These are phyloP conservation scores for Hemicentrotus pulcherrimus DNA, from an alignment of 35 echinoderm and acorn worm genomes.

Conservation along the genomic window DNA sequence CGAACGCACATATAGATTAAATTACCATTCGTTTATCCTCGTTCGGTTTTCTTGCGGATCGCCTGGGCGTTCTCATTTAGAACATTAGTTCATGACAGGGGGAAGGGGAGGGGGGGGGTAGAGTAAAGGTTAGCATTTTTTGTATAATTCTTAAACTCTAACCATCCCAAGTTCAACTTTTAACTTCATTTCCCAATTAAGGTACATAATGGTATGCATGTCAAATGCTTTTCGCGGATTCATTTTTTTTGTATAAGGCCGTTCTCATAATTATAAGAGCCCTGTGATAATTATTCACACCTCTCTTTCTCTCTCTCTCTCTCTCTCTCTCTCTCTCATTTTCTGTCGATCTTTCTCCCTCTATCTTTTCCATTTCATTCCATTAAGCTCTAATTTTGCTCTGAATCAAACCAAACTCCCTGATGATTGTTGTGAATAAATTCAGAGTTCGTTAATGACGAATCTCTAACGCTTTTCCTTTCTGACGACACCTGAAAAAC, in stretches of 20 bases:
- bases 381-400: not conserved
- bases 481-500: too few relatives aligned
- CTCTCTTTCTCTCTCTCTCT: not conserved
- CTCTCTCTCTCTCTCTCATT: not conserved
- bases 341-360: not conserved
- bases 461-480: too few relatives aligned
- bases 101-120: not conserved
- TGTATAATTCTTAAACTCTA: too few relatives aligned
- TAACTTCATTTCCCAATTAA: not conserved
- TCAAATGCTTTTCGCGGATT: too few relatives aligned
- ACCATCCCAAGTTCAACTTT: not conserved
- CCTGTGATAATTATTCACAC: not conserved
- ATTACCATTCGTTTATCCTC: not conserved
- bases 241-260: too few relatives aligned
- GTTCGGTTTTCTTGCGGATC: not conserved
- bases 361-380: not conserved
- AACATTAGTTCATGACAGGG: not conserved
- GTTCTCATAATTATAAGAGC: too few relatives aligned
- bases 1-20: not conserved
- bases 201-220: not conserved
- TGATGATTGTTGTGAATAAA: too few relatives aligned
- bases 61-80: not conserved
- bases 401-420: too few relatives aligned
- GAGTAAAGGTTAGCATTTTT: too few relatives aligned
- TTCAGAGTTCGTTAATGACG: too few relatives aligned